Evolutionary conservation across 2,888 invertebrate species (phyloP).

Genomic region (Cosmia pyralina): DNA sequence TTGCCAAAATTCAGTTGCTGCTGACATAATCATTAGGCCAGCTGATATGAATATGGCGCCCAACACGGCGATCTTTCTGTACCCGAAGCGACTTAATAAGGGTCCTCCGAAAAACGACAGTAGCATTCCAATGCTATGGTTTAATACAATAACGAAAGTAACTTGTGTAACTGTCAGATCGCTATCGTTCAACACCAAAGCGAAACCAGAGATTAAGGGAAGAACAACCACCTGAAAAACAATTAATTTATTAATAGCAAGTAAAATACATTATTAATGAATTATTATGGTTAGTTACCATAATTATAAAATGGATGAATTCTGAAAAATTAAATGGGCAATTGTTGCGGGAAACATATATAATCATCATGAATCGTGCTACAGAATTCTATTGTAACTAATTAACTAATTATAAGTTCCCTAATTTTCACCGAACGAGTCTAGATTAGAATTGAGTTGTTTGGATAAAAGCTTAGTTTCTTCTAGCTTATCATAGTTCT

Average conservation of each 20-base stretch:
- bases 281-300: too few species aligned
- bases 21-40: constrained; percentile 91
- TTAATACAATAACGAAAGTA: constrained; percentile 91
- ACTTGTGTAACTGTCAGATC: constrained; percentile 91
- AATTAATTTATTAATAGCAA: neutral
- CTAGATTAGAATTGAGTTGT: too few species aligned
- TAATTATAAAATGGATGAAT: neutral
- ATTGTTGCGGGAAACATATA: neutral
- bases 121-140: constrained; percentile 92
- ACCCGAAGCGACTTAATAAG: constrained; percentile 91
- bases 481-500: too few species aligned
- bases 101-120: constrained; percentile 92
- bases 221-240: constrained; percentile 86
- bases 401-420: too few species aligned
- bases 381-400: neutral
- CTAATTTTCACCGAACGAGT: too few species aligned
- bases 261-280: too few species aligned
- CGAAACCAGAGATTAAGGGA: constrained; percentile 91
- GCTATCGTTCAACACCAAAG: constrained; percentile 90
- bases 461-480: too few species aligned
- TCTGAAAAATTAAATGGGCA: neutral
- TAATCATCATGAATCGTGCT: neutral
- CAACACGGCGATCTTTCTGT: constrained; percentile 91
- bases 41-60: constrained; percentile 89
- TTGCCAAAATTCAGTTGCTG: constrained; percentile 88